Conservation (phyloP, 2,797 vertebrate genomes). For the Gastrophryne carolinensis region DNA sequence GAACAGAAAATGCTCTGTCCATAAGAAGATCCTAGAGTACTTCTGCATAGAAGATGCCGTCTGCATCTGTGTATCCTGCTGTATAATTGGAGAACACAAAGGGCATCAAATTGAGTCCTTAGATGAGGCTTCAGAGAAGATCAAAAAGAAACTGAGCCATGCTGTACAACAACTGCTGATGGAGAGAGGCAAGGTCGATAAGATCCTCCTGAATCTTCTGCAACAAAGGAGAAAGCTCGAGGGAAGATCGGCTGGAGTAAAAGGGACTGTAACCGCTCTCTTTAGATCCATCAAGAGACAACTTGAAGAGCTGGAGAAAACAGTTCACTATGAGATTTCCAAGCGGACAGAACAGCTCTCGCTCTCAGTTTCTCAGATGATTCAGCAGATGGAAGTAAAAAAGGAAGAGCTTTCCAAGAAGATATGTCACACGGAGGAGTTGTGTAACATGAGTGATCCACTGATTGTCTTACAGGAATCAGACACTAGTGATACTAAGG, state of each 20-base stretch:
- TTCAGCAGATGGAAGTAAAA: neutral
- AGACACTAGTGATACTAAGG: neutral
- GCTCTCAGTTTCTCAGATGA: neutral
- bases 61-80: conserved; percentile 63
- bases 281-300: neutral
- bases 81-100: conserved; percentile 63
- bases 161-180: conserved; percentile 47
- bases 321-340: neutral
- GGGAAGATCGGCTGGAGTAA: neutral
- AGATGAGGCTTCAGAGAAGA: conserved; percentile 64
- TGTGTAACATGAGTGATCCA: neutral
- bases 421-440: neutral
- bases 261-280: neutral
- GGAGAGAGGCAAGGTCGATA: neutral
- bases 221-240: neutral
- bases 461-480: neutral
- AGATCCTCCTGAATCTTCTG: neutral
- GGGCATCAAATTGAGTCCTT: conserved; percentile 60
- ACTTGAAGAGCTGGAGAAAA: neutral
- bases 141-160: conserved; percentile 60
- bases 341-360: neutral
- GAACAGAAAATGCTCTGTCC: conserved; percentile 56
- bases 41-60: conserved; percentile 66
- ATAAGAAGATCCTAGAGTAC: conserved; percentile 62
- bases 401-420: neutral